Evolutionary conservation across 2,888 invertebrate species (phyloP).

Genomic region (Andricus curvator): DNA sequence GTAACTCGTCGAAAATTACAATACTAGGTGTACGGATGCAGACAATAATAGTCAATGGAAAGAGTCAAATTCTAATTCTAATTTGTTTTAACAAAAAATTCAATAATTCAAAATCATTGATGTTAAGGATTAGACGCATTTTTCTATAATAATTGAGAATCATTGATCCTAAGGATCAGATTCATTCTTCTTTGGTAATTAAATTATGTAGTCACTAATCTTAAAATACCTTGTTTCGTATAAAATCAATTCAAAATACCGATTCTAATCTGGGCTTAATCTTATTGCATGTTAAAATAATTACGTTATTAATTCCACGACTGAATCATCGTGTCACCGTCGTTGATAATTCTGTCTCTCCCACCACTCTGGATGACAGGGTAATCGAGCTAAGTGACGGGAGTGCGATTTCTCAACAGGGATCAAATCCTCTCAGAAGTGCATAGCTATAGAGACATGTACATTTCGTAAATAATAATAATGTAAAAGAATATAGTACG

Average conservation of each 20-base stretch:
- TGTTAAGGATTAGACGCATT: too few relatives aligned
- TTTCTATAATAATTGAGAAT: too few relatives aligned
- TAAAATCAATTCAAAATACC: neutral
- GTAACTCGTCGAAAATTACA: too few relatives aligned
- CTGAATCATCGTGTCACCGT: slow-evolving; percentile 5
- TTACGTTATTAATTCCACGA: neutral
- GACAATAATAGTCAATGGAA: too few relatives aligned
- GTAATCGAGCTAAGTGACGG: slow-evolving; percentile 31
- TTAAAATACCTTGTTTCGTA: neutral
- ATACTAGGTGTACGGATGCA: too few relatives aligned
- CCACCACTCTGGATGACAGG: slow-evolving; percentile 8
- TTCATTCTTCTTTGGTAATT: too few relatives aligned
- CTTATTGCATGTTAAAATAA: slow-evolving; percentile 22
- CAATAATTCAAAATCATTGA: too few relatives aligned
- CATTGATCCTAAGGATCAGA: too few relatives aligned
- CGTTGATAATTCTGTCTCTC: slow-evolving; percentile 18
- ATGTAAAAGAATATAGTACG: too few relatives aligned
- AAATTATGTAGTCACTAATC: neutral
- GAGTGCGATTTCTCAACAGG: slow-evolving; percentile 25
- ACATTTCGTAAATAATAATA: neutral
- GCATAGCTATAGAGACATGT: neutral
- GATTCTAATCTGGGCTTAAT: neutral
- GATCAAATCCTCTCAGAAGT: slow-evolving; percentile 10
- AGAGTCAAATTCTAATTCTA: too few relatives aligned
- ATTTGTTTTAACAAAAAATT: too few relatives aligned